A percentile compares a stretch with the other conserved stretches of the same genome.
Conservation (phyloP, 2,113 vertebrate genomes). For the cattle (Bos taurus) region ARS-UCD2.0 NC_037345.1:25000501-25001000, state of each 20-base stretch:
- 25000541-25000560: constrained; percentile 79
- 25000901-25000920: not conserved
- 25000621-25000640: not conserved
- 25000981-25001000: not conserved
- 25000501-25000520: constrained; percentile 74
- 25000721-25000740: not conserved
- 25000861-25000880: not conserved
- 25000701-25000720: not conserved
- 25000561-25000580: constrained; percentile 76
- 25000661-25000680: constrained; percentile 73
- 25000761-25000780: not conserved
- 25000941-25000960: not conserved
- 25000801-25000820: not conserved
- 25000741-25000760: not conserved
- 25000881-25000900: not conserved
- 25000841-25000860: not conserved
- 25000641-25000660: constrained; percentile 80
- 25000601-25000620: constrained; percentile 68
- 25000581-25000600: constrained; percentile 64
- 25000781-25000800: not conserved
- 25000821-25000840: not conserved
- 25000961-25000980: not conserved
- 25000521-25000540: constrained; percentile 75
- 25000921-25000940: not conserved
- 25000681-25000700: constrained; percentile 67